Evolutionary conservation across 1,140 invertebrate genomes (phyloP), one percentile per base, ranked within the genome.

Genomic region (Cephus cinctus): DNA sequence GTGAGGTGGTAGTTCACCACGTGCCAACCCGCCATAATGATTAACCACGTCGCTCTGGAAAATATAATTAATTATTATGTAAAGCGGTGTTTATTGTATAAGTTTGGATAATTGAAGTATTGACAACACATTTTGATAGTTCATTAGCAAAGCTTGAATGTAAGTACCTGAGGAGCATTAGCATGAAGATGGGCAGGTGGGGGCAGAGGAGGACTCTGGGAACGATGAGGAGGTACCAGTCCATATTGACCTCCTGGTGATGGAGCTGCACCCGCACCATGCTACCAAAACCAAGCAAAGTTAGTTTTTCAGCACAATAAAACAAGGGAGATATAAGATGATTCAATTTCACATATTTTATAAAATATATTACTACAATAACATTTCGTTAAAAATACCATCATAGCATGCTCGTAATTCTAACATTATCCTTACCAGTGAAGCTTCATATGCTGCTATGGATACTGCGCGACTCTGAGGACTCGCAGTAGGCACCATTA

Each of bases 101-200:
- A 31, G 34, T 52, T 43, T 40, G 2, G 40, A 25, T 19, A 22
- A 36, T 11, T 38, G n/a, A 48, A 36, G n/a, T 41, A 15, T 6
- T 25, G 5, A 8, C 4, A 27, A 43, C 8, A 43, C 11, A 27
- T 27, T 8, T 8, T 27, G 25, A 6, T 6, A 27, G 25, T n/a
- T 27, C n/a, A 6, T 27, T 8, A 27, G 25, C 25, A 6, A 35
- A 44, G 39, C 39, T 18, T 14, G 18, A 20, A 20, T 47, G 50
- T 62, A 60, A 63, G 57, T 80, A 89, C 87, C 86, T 86, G 85
- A 71, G 85, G 84, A 74, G 86, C 85, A 71, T 87, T 87, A 75
- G 81, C 83, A 72, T 89, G 87, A 80, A 87, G 86, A 75, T 90
- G 87, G 54, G 88, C 88, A 59, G 87, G 87, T 63, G 86, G 87